These are phyloP conservation scores for Gambusia yucatana DNA, from an alignment of 2,797 vertebrate species.

Conservation along the genomic window DNA sequence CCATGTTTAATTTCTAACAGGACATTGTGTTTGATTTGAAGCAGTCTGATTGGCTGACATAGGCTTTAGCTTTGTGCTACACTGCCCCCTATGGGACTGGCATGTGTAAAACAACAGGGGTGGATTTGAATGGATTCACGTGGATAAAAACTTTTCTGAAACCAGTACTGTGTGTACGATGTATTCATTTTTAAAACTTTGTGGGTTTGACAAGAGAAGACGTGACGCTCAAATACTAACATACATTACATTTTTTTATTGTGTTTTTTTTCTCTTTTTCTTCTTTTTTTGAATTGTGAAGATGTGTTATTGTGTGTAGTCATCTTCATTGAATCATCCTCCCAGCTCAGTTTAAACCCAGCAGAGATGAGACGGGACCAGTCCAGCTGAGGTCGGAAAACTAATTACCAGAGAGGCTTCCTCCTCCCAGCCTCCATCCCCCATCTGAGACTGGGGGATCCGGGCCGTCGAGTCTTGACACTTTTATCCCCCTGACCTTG, in stretches of 20 bases:
- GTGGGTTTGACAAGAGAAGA: not conserved
- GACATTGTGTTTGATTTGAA: too few relatives aligned
- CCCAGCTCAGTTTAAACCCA: slow-evolving; percentile 10
- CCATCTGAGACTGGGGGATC: slow-evolving; percentile 30
- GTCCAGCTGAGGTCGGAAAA: slow-evolving; percentile 43
- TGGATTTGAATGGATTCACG: too few relatives aligned
- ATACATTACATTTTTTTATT: not conserved
- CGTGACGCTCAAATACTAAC: not conserved
- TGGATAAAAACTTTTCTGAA: too few relatives aligned
- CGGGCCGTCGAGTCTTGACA: slow-evolving; percentile 50
- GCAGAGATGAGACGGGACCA: slow-evolving; percentile 8
- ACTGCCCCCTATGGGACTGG: too few relatives aligned
- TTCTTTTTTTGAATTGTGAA: not conserved
- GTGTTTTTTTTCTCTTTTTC: not conserved
- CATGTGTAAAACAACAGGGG: too few relatives aligned
- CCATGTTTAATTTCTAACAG: too few relatives aligned
- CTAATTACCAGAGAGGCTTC: slow-evolving; percentile 30
- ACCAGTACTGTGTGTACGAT: too few relatives aligned
- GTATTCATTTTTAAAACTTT: too few relatives aligned
- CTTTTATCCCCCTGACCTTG: slow-evolving; percentile 54
- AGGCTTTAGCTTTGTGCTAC: too few relatives aligned
- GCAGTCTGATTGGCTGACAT: too few relatives aligned
- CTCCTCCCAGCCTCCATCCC: slow-evolving; percentile 27
- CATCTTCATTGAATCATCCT: not conserved
- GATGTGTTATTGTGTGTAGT: not conserved